Percentiles rank a stretch among this genome's conserved stretches.
phyloP scores from a whole-genome alignment of 2,888 invertebrate species.

The Apodemia zela region DNA sequence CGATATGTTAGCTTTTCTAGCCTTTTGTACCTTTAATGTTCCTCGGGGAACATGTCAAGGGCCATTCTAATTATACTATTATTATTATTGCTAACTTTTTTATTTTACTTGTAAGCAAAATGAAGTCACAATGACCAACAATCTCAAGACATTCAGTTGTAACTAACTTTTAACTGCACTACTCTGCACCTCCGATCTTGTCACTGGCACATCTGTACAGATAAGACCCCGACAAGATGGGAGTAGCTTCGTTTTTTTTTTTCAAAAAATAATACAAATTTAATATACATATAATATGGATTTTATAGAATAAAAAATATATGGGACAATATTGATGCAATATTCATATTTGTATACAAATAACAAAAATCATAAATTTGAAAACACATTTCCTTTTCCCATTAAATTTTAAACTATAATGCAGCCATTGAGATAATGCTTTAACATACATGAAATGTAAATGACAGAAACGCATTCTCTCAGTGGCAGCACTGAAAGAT shows the following conservation, averaged over 20 bases:
- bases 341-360: constrained; percentile 31
- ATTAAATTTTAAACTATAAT: no score
- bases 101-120: constrained; percentile 15
- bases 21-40: constrained; percentile 37
- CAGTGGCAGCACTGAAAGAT: neutral
- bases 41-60: constrained; percentile 45
- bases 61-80: constrained; percentile 61
- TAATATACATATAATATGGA: neutral
- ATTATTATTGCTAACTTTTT: constrained; percentile 61
- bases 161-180: neutral
- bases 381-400: no score
- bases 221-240: constrained; percentile 9
- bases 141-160: constrained; percentile 7
- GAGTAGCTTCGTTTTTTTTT: constrained; percentile 1
- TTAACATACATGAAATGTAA: no score
- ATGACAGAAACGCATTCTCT: neutral
- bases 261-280: no score
- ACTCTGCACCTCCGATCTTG: constrained; percentile 9
- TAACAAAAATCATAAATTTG: neutral
- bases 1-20: constrained; percentile 50
- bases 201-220: neutral
- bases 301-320: constrained; percentile 27
- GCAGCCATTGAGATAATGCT: no score
- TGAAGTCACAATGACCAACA: constrained; percentile 12
- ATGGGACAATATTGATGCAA: constrained; percentile 46